These are phyloP conservation scores for Oxyruncus cristatus DNA, from an alignment of 2,113 vertebrate genomes.

Conservation along the genomic window DNA sequence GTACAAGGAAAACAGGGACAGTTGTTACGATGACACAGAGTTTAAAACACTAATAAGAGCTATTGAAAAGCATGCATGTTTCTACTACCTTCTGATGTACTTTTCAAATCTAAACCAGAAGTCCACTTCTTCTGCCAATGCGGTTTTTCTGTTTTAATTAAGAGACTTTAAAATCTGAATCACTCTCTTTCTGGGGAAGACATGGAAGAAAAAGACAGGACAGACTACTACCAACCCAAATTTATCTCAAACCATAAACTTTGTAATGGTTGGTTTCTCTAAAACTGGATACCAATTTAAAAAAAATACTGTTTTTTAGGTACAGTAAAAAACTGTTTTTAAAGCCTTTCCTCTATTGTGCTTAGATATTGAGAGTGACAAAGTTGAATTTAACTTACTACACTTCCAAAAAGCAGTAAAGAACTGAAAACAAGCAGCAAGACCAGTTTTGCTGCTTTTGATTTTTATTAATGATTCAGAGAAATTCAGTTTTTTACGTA, in stretches of 20 bases:
- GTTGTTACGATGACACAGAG: background rate
- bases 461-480: background rate
- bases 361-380: background rate
- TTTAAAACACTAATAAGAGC: background rate
- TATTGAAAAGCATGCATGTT: background rate
- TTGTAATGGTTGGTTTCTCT: background rate
- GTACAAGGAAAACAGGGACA: constrained; percentile 5
- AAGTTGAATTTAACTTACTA: background rate
- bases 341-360: background rate
- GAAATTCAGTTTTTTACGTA: background rate
- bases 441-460: background rate
- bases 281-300: background rate
- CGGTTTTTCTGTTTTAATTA: background rate
- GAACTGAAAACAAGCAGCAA: background rate
- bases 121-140: background rate
- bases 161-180: background rate
- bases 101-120: background rate
- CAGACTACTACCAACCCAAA: background rate
- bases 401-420: background rate
- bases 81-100: background rate
- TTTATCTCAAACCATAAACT: background rate
- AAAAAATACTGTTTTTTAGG: background rate
- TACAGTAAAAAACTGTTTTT: background rate
- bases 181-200: background rate
- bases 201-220: background rate